phyloP scores from a whole-genome alignment of 1,140 invertebrate genomes.

The Maniola jurtina region DNA sequence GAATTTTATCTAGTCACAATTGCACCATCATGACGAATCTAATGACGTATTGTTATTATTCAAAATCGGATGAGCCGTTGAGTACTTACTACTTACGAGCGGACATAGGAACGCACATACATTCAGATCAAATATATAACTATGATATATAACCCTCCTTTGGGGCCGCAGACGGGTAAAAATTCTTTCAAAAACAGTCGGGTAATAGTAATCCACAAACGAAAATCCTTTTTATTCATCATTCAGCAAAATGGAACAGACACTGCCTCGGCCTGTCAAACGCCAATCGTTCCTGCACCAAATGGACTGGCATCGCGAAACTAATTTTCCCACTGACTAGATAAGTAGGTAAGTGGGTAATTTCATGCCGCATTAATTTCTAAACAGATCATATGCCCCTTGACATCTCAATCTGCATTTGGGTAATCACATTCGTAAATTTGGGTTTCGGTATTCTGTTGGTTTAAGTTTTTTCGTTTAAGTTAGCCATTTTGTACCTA shows the following conservation, averaged over 20 bases:
- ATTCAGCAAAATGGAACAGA: constrained; percentile 16
- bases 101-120: no score
- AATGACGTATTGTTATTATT: no score
- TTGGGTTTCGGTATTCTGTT: neutral
- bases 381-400: constrained; percentile 45
- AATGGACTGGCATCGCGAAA: constrained; percentile 57
- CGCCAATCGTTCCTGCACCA: constrained; percentile 49
- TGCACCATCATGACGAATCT: no score
- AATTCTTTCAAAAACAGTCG: neutral
- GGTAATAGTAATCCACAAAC: neutral
- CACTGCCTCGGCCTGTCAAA: constrained; percentile 40
- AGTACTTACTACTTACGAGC: no score
- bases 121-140: no score
- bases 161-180: neutral
- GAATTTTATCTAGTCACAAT: no score
- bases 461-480: no score
- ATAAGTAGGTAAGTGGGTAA: constrained; percentile 71
- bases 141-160: no score
- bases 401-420: constrained; percentile 14
- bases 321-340: constrained; percentile 68
- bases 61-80: no score
- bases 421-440: neutral
- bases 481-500: no score
- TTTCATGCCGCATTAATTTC: constrained; percentile 67
- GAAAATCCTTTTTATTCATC: neutral